Evolutionary conservation across 2,113 vertebrate species (phyloP).

Genomic region (Ictidomys tridecemlineatus): DNA sequence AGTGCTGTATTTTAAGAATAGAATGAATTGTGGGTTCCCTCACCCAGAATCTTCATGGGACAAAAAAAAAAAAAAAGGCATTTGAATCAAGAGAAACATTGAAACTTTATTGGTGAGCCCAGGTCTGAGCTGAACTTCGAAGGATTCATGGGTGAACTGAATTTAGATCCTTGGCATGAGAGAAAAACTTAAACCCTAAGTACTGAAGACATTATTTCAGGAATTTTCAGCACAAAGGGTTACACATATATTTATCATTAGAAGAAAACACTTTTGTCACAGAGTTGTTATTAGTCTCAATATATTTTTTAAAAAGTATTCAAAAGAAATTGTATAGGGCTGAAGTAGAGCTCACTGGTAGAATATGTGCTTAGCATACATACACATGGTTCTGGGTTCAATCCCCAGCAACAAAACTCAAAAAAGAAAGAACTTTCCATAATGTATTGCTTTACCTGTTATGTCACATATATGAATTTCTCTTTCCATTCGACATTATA

Average conservation of each 20-base stretch:
- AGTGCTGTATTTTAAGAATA: background rate
- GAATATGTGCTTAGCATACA: background rate
- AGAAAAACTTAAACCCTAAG: background rate
- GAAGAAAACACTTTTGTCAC: background rate
- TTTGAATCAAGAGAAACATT: background rate
- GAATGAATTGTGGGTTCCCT: background rate
- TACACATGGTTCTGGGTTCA: background rate
- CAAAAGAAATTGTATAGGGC: background rate
- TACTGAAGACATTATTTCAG: background rate
- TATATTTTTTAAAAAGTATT: background rate
- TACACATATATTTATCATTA: background rate
- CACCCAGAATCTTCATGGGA: background rate
- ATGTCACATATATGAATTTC: background rate
- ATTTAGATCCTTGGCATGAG: background rate
- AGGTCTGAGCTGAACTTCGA: background rate
- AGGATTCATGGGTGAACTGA: background rate
- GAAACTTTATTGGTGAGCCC: background rate
- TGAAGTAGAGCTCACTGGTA: background rate
- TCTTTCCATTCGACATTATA: background rate
- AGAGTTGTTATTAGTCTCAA: slow-evolving; percentile 18
- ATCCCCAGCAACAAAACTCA: background rate
- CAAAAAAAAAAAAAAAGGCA: too few relatives aligned
- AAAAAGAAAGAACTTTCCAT: background rate
- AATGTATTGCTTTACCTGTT: background rate
- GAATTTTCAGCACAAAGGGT: background rate